A percentile compares a stretch with the other conserved stretches of the same genome.
Evolutionary conservation across 1,140 invertebrate genomes (phyloP).

Genomic region (Drosophila melanogaster): DNA sequence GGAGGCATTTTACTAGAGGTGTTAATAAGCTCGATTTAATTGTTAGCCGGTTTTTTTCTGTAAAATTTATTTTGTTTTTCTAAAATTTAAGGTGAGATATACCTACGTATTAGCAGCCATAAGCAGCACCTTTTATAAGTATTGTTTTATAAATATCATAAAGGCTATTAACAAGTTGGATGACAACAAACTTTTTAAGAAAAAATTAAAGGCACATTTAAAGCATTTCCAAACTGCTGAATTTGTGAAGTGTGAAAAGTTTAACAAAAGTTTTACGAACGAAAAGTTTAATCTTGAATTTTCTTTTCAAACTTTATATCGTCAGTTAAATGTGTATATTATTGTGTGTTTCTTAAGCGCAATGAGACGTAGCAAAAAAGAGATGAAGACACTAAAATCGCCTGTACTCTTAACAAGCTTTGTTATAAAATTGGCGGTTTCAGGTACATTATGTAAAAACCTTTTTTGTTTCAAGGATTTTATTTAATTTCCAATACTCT

Average conservation of each 20-base stretch:
- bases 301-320: constrained; percentile 6
- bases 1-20: background rate
- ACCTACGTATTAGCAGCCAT: background rate
- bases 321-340: constrained; percentile 3
- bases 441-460: no score
- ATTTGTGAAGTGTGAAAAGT: background rate
- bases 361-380: background rate
- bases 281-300: background rate
- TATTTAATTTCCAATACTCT: no score
- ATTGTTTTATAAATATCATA: background rate
- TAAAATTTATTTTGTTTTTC: no score
- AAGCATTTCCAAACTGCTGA: background rate
- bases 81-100: background rate
- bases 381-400: no score
- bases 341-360: background rate
- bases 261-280: background rate
- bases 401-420: no score
- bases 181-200: background rate
- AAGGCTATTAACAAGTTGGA: background rate
- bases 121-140: no score
- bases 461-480: no score
- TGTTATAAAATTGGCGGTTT: no score
- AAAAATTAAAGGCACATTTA: background rate
- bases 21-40: background rate
- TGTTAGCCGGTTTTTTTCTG: background rate